phyloP scores from a whole-genome alignment of 2,888 invertebrate genomes.

The Eutolmus rufibarbis region DNA sequence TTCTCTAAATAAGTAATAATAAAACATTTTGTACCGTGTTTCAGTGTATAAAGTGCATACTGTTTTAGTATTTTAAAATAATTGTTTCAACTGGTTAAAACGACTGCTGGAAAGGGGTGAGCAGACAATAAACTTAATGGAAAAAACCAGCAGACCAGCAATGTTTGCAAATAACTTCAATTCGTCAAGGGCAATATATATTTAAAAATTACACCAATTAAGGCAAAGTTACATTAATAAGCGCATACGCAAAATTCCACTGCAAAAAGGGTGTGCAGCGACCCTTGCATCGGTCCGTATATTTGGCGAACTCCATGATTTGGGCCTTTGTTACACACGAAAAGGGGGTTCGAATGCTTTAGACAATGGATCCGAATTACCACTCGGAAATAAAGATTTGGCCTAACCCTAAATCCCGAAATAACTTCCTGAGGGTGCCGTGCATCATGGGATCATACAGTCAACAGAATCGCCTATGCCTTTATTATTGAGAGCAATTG shows the following conservation, averaged over 20 bases:
- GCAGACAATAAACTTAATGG: neutral
- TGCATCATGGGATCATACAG: neutral
- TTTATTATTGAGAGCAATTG: slow-evolving; percentile 17
- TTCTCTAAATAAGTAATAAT: too few relatives aligned
- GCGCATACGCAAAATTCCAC: neutral
- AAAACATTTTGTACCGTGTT: neutral
- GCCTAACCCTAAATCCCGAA: neutral
- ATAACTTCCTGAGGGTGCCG: neutral
- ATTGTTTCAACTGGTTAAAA: neutral
- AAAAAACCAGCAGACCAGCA: neutral
- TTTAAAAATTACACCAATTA: neutral
- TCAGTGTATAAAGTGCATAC: neutral
- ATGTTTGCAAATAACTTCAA: neutral
- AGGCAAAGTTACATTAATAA: neutral
- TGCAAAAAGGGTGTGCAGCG: neutral
- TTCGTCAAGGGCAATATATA: neutral
- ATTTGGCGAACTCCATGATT: neutral
- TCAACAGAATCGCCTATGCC: neutral
- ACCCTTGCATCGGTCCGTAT: neutral
- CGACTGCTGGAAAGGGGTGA: neutral
- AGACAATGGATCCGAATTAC: slow-evolving; percentile 46
- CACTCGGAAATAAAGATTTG: slow-evolving; percentile 41
- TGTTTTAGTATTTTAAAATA: neutral
- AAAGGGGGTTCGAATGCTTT: neutral
- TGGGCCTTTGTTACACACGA: neutral